A percentile compares a stretch with the other conserved stretches of the same genome.
These are phyloP conservation scores for Netelia virgata DNA, from an alignment of 2,888 invertebrate species.

Conservation along the genomic window DNA sequence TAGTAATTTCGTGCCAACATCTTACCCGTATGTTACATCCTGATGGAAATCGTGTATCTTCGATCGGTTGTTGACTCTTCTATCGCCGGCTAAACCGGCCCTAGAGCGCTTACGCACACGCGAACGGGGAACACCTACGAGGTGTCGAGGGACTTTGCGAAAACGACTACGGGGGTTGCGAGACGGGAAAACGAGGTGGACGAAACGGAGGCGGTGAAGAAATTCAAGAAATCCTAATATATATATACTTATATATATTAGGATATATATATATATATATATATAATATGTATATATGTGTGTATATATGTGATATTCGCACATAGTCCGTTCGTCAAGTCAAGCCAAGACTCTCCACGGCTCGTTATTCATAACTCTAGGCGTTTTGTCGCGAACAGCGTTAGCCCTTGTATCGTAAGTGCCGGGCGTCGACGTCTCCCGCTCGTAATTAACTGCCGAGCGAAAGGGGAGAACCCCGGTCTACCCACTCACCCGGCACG, in stretches of 20 bases:
- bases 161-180: slow-evolving; percentile 34
- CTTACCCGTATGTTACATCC: slow-evolving; percentile 42
- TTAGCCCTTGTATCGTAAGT: slow-evolving; percentile 77
- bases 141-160: slow-evolving; percentile 25
- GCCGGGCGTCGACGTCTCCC: slow-evolving; percentile 70
- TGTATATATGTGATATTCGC: not conserved
- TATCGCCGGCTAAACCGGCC: slow-evolving; percentile 56
- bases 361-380: slow-evolving; percentile 70
- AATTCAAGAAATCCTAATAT: slow-evolving; percentile 6
- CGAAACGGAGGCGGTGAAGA: slow-evolving; percentile 38
- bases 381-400: slow-evolving; percentile 77
- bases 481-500: slow-evolving; percentile 53
- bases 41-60: slow-evolving; percentile 61
- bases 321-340: slow-evolving; percentile 51
- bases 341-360: slow-evolving; percentile 67
- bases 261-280: slow-evolving; percentile 1
- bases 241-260: not conserved
- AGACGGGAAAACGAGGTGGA: slow-evolving; percentile 33
- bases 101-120: not conserved
- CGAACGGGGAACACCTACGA: slow-evolving; percentile 3
- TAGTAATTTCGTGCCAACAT: slow-evolving; percentile 56
- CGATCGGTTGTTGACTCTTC: slow-evolving; percentile 60
- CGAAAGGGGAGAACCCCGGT: slow-evolving; percentile 50
- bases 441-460: slow-evolving; percentile 70
- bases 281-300: not conserved